Evolutionary conservation across 2,113 vertebrate genomes (phyloP).

Genomic region (Gambusia affinis): DNA sequence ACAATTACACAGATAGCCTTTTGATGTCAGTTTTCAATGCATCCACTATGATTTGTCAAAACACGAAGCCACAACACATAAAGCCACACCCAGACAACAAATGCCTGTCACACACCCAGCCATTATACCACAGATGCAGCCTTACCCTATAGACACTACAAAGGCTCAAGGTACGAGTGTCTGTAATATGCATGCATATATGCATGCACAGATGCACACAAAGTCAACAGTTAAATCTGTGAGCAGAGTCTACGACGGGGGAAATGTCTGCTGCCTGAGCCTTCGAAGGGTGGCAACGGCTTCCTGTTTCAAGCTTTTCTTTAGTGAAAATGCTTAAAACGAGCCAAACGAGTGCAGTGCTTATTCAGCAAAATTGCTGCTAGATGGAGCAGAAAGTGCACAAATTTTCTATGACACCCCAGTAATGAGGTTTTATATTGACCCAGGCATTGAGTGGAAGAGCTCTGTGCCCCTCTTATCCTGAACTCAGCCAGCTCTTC

Average conservation of each 20-base stretch:
- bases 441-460: slow-evolving; percentile 78
- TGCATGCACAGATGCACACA: slow-evolving; percentile 4
- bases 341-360: slow-evolving; percentile 82
- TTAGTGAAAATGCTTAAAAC: slow-evolving; percentile 83
- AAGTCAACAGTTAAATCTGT: slow-evolving; percentile 34
- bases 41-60: slow-evolving; percentile 28
- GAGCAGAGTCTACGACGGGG: slow-evolving; percentile 54
- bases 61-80: slow-evolving; percentile 10
- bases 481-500: slow-evolving; percentile 66
- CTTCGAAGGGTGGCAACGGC: slow-evolving; percentile 65
- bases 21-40: neutral
- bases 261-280: slow-evolving; percentile 59
- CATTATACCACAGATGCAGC: slow-evolving; percentile 23
- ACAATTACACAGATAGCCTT: slow-evolving; percentile 25
- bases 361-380: slow-evolving; percentile 87
- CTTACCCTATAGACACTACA: slow-evolving; percentile 19
- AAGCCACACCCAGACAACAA: neutral
- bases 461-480: slow-evolving; percentile 71
- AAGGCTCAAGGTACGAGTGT: slow-evolving; percentile 30
- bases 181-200: slow-evolving; percentile 31
- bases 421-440: slow-evolving; percentile 88
- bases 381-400: slow-evolving; percentile 87
- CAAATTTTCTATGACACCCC: slow-evolving; percentile 86
- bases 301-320: slow-evolving; percentile 81
- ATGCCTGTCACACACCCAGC: slow-evolving; percentile 17